phyloP scores from a whole-genome alignment of 2,797 vertebrate species.

The Poecile montanus region DNA sequence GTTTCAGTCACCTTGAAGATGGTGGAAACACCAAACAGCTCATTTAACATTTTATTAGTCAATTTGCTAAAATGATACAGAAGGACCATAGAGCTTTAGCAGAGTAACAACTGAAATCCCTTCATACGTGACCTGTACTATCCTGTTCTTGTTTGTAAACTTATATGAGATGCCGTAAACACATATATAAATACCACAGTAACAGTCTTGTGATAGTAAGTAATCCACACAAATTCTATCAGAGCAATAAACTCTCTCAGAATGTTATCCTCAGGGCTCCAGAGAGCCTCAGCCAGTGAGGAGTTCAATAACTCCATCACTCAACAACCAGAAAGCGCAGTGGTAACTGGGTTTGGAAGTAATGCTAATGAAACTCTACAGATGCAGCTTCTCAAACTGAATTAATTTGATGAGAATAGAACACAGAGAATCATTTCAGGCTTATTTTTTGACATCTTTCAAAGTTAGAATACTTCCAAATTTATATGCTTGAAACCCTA shows the following conservation, averaged over 20 bases:
- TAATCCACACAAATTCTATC: conserved; percentile 70
- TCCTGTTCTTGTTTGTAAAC: conserved; percentile 54
- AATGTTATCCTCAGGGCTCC: conserved; percentile 7
- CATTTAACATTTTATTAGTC: background rate
- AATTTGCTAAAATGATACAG: background rate
- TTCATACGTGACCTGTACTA: background rate
- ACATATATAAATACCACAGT: conserved; percentile 61
- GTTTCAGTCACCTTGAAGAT: background rate
- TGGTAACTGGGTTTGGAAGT: conserved; percentile 7
- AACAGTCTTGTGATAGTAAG: conserved; percentile 41
- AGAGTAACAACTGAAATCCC: background rate
- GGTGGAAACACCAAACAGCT: background rate
- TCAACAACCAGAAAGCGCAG: background rate
- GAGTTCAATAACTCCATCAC: conserved; percentile 45
- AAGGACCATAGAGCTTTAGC: background rate
- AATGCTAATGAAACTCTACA: conserved; percentile 50
- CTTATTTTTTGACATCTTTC: conserved; percentile 35
- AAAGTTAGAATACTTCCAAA: conserved; percentile 47
- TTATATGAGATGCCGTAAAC: conserved; percentile 24
- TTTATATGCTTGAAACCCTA: conserved; percentile 2
- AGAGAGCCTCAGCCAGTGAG: conserved; percentile 20
- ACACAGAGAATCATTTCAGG: conserved; percentile 26
- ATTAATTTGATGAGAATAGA: conserved; percentile 63
- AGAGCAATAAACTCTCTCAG: conserved; percentile 52
- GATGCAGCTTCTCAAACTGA: conserved; percentile 55